Base-by-base conservation (phyloP, 92 coral and sea anemone species). In the Anthopleura xanthogrammica region DNA sequence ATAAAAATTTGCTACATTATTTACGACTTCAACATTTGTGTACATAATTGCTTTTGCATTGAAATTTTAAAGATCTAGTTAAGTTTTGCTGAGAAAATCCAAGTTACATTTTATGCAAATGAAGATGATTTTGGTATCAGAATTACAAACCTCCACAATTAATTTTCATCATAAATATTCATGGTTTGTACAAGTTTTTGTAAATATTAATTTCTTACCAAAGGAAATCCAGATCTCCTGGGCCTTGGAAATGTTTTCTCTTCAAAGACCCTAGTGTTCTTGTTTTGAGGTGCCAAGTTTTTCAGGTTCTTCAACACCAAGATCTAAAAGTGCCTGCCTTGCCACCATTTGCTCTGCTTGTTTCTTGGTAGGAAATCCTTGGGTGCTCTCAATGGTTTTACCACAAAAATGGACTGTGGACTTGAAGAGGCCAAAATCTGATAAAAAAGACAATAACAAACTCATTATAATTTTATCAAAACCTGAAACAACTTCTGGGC, bases 321-420 rank as follows among this genome's bases (percentile, higher is more conserved):
- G 77, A 6, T 80, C 81, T 65, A 95, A 22, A n/a, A 95, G 86
- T 8, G 92, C 98, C 72, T 91, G 94, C 60, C 95, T 86, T 8
- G 98, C 98, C 12, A 93, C 98, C 76, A 84, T 48, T 50, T 95
- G 98, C 75, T 95, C 98, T 29, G 98, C 95, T 82, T 79, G 89
- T 83, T 95, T 95, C 85, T 95, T 95, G 66, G 88, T 88, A 4
- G 87, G 23, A 40, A 60, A 83, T 52, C 83, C 80, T 72, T 60
- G 64, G 64, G 16, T 79, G 70, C 87, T 52, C 41, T 86, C 83
- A 57, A 87, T 82, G 43, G 82, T 50, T 57, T 90, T 88, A 11
- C 90, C 92, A 73, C 95, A 85, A 88, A 94, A 88, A 29, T 48
- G 78, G 60, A 91, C 95, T 73, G 58, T 77, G 52, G 77, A 81